Evolutionary conservation across 2,888 invertebrate genomes (phyloP).

Genomic region (Dicyrtoma fusca): DNA sequence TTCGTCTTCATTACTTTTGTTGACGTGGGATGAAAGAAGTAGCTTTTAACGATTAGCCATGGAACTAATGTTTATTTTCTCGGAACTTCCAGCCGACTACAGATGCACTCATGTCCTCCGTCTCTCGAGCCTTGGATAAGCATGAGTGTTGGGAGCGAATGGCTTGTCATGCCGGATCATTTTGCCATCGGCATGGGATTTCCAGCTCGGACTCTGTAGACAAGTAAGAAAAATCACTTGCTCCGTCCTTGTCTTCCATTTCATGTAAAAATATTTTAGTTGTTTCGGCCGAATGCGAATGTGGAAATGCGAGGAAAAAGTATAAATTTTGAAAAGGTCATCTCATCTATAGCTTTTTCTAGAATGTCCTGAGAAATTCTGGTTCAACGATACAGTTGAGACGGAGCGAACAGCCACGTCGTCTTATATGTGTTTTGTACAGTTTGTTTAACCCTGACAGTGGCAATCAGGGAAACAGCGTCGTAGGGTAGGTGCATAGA

Average conservation of each 20-base stretch:
- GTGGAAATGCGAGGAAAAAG: too few species aligned
- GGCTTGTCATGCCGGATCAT: constrained; percentile 44
- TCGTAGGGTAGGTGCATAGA: too few species aligned
- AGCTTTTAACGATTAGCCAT: background rate
- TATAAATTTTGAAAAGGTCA: background rate
- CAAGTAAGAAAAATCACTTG: constrained; percentile 26
- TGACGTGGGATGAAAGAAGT: background rate
- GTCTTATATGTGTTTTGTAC: too few species aligned
- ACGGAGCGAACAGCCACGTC: too few species aligned
- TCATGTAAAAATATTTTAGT: background rate
- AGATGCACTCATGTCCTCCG: constrained; percentile 35
- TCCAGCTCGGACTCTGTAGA: constrained; percentile 25
- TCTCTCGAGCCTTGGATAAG: constrained; percentile 31
- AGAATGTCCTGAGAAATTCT: background rate
- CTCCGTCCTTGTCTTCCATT: background rate
- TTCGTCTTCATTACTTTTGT: background rate
- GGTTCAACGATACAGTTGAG: too few species aligned
- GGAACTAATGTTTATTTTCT: background rate
- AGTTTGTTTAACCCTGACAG: too few species aligned
- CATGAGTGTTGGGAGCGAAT: constrained; percentile 51
- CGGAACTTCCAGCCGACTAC: constrained; percentile 33
- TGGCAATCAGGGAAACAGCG: too few species aligned
- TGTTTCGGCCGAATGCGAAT: background rate
- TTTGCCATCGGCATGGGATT: constrained; percentile 42
- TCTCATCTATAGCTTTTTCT: background rate